Conservation (phyloP, 2,888 invertebrate species). For the Spodoptera exigua region DNA sequence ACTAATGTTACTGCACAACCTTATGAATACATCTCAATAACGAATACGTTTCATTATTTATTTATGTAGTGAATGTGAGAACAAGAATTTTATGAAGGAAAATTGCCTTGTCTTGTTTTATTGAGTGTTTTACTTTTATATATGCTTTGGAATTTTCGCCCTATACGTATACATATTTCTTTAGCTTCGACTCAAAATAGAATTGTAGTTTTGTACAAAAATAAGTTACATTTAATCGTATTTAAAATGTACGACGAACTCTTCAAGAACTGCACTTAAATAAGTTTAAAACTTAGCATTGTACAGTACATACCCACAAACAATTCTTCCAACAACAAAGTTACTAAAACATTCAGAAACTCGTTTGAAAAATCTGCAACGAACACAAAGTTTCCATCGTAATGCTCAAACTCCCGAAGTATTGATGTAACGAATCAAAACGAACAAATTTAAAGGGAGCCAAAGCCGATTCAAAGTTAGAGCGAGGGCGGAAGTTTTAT, state of each 20-base stretch:
- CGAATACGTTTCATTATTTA: constrained; percentile 19
- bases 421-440: constrained; percentile 57
- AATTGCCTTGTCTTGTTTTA: constrained; percentile 7
- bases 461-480: constrained; percentile 56
- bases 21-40: constrained; percentile 33
- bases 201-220: background rate
- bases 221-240: background rate
- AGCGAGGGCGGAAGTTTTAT: constrained; percentile 70
- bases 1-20: constrained; percentile 35
- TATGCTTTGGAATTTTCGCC: background rate
- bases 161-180: constrained; percentile 2
- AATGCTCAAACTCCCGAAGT: constrained; percentile 47
- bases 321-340: constrained; percentile 11
- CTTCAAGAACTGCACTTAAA: too few species aligned
- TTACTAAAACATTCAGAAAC: constrained; percentile 23
- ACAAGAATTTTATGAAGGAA: constrained; percentile 10
- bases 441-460: constrained; percentile 57
- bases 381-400: constrained; percentile 40
- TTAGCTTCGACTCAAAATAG: too few species aligned
- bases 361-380: constrained; percentile 37
- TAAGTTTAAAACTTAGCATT: background rate
- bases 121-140: background rate
- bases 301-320: background rate
- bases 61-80: constrained; percentile 2
- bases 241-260: background rate